Evolutionary conservation across 2,797 vertebrate genomes (phyloP), one percentile per base, ranked within the genome.

Genomic region (Dendrocincla fuliginosa): DNA sequence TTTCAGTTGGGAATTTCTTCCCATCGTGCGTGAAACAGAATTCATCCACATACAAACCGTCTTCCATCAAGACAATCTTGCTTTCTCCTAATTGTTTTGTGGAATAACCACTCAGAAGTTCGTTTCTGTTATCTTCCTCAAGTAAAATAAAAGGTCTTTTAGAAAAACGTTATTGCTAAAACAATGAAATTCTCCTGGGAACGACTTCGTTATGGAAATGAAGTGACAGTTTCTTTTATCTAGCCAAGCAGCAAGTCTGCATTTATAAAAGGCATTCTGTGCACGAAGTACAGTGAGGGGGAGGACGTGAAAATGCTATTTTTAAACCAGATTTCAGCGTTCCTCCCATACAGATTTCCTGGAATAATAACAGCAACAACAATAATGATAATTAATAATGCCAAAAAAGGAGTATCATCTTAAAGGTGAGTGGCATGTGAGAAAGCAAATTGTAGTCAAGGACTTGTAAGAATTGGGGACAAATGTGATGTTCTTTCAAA

Each of bases 101-200:
- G 89, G 96, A 97, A 95, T 95, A 97, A 90, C 95, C 94, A 85
- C 96, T 94, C 95, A 70, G 82, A 98, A 98, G 97, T 97, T 98
- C 97, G 96, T 95, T 97, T 94, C 92, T 97, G 93, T 96, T 97
- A 96, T 96, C 96, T 97, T 98, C 97, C 96, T 96, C 95, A 96
- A 94, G 94, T 90, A 98, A 98, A 98, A 98, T 97, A 98, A 97
- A 96, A 97, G 95, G 87, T 56, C 90, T 98, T 96, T 97, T 97
- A 97, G 95, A 97, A 97, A 97, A 97, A 98, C 93, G 95, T 96
- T 98, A 98, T 97, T 98, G 97, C 96, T 98, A 98, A 98, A 98
- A 98, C 97, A 98, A 98, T 97, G 78, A 95, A 97, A 97, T 96
- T 87, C 97, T 97, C 97, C 87, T 30, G 95, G 95, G 97, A 98